Conservation (phyloP, 2,888 invertebrate genomes). For the Lochmaea capreae region DNA sequence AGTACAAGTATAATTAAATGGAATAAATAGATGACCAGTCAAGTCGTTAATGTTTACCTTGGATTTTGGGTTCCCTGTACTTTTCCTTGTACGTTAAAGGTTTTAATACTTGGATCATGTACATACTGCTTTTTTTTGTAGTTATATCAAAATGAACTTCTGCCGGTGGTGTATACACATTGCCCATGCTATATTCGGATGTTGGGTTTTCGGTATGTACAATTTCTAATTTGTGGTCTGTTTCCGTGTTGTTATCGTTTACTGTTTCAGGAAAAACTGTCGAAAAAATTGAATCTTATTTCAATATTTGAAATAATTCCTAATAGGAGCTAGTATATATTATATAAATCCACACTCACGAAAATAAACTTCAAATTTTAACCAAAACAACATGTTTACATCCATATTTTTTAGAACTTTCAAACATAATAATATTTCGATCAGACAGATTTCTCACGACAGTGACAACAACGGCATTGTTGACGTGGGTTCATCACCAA, state of each 20-base stretch:
- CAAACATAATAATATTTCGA: too few species aligned
- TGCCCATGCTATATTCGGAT: not conserved
- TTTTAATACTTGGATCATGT: conserved; percentile 9
- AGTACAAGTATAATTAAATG: too few species aligned
- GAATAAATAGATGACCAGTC: too few species aligned
- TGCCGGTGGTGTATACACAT: conserved; percentile 5
- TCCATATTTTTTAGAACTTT: too few species aligned
- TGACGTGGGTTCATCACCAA: too few species aligned
- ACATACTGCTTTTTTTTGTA: conserved; percentile 3
- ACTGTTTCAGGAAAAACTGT: not conserved
- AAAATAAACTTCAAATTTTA: too few species aligned
- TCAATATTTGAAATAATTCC: not conserved
- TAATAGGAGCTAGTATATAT: not conserved
- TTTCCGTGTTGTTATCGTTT: not conserved
- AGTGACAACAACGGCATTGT: too few species aligned
- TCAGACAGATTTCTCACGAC: too few species aligned
- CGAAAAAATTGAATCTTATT: not conserved
- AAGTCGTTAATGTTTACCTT: conserved; percentile 26
- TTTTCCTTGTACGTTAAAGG: conserved; percentile 13
- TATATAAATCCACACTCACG: too few species aligned
- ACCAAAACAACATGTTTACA: too few species aligned
- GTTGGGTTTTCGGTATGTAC: not conserved
- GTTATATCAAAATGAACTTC: conserved; percentile 11
- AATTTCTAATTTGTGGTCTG: not conserved
- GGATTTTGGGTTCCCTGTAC: conserved; percentile 40